Conservation (phyloP, 1,140 invertebrate genomes). For the Dufourea novaeangliae region DNA sequence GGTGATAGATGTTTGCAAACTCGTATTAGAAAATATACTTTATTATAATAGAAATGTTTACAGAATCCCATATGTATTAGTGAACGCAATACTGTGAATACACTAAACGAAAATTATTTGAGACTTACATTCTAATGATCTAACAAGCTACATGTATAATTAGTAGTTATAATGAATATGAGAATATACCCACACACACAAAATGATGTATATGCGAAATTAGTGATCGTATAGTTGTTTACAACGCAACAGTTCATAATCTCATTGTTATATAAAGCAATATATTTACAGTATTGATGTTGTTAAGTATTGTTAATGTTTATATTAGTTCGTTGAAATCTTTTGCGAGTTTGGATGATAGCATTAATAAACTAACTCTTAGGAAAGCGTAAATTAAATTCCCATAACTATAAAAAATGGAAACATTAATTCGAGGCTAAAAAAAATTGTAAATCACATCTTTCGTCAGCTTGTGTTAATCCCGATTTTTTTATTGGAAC, state of each 20-base stretch:
- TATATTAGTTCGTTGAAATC: background rate
- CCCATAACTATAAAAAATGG: too few species aligned
- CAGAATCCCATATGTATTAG: conserved; percentile 17
- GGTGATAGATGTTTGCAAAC: background rate
- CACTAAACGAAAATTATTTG: background rate
- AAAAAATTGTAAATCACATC: background rate
- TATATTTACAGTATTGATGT: background rate
- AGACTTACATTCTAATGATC: background rate
- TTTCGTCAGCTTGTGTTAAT: background rate
- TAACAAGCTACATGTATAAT: conserved; percentile 6
- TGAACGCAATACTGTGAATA: conserved; percentile 18
- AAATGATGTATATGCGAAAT: conserved; percentile 8
- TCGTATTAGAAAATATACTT: conserved; percentile 43
- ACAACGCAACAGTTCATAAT: background rate
- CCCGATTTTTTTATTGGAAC: background rate
- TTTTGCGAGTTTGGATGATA: conserved; percentile 11
- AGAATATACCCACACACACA: background rate
- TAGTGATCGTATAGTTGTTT: background rate
- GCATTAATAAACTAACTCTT: conserved; percentile 1
- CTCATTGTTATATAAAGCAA: background rate
- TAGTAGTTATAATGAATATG: conserved; percentile 7
- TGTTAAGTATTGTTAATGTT: background rate
- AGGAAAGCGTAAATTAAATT: too few species aligned
- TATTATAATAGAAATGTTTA: conserved; percentile 37
- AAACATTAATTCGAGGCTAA: background rate